Evolutionary conservation across 1,140 invertebrate genomes (phyloP).

Genomic region (Kradibia gibbosae): DNA sequence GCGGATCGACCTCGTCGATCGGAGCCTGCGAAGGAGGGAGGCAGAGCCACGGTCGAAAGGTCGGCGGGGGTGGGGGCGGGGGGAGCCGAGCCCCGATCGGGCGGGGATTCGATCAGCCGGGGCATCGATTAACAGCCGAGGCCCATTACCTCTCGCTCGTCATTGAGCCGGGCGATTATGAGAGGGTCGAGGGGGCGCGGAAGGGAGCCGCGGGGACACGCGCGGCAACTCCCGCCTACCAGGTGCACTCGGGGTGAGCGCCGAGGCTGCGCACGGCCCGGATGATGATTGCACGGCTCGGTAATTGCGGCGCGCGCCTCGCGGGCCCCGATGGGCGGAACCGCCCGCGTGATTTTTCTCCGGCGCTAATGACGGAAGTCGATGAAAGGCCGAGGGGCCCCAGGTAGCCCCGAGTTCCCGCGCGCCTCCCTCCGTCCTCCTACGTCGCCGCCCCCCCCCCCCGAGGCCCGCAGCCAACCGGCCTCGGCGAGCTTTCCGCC

Average conservation of each 20-base stretch:
- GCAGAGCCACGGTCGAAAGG: too few relatives aligned
- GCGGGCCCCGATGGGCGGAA: constrained; percentile 12
- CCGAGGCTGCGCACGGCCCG: background rate
- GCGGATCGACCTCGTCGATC: too few relatives aligned
- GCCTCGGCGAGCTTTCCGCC: too few relatives aligned
- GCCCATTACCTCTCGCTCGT: background rate
- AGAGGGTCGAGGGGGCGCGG: background rate
- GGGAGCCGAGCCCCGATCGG: too few relatives aligned
- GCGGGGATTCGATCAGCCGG: too few relatives aligned
- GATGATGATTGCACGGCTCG: constrained; percentile 37
- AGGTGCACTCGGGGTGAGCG: background rate
- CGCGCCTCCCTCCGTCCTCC: too few relatives aligned
- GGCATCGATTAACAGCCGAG: too few relatives aligned
- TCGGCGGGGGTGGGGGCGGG: too few relatives aligned
- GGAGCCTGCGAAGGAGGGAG: too few relatives aligned
- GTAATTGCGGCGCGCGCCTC: constrained; percentile 28
- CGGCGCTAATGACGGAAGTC: constrained; percentile 26
- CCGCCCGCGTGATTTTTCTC: constrained; percentile 31
- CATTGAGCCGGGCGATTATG: background rate
- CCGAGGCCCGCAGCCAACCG: too few relatives aligned
- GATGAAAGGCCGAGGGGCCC: constrained; percentile 32
- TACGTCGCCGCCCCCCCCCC: too few relatives aligned
- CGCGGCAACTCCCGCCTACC: constrained; percentile 16
- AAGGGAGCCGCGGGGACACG: background rate
- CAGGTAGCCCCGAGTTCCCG: background rate